phyloP scores from a whole-genome alignment of 2,888 invertebrate species.

The Oligia fasciuncula region DNA sequence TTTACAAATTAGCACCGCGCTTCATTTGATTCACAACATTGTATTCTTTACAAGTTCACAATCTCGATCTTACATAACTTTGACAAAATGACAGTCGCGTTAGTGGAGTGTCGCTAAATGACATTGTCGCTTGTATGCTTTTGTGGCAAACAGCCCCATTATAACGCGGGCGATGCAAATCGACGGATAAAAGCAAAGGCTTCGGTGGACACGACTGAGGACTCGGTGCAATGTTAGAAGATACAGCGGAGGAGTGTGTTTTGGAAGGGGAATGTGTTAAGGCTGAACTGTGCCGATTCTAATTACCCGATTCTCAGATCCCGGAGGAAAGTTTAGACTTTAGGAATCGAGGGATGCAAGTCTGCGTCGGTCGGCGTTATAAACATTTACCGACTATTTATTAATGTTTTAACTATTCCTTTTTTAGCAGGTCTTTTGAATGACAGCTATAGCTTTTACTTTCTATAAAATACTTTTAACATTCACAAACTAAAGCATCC shows the following conservation, averaged over 20 bases:
- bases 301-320: background rate
- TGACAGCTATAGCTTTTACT: background rate
- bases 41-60: slow-evolving; percentile 60
- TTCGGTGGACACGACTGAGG: slow-evolving; percentile 74
- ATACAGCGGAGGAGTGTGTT: slow-evolving; percentile 46
- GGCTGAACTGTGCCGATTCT: background rate
- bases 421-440: background rate
- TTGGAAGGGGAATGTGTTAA: background rate
- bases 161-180: slow-evolving; percentile 73
- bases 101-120: slow-evolving; percentile 75
- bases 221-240: slow-evolving; percentile 52
- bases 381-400: background rate
- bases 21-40: slow-evolving; percentile 45
- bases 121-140: slow-evolving; percentile 77
- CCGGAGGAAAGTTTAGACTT: background rate
- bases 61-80: slow-evolving; percentile 65
- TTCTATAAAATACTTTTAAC: background rate
- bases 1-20: slow-evolving; percentile 53
- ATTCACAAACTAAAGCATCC: background rate
- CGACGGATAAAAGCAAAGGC: slow-evolving; percentile 76
- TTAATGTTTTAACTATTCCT: background rate
- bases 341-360: background rate
- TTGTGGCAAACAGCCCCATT: slow-evolving; percentile 78
- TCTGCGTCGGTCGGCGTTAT: background rate
- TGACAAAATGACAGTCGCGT: slow-evolving; percentile 67